Base-by-base conservation (phyloP, 2,888 invertebrate species). In the Charanyca ferruginea region DNA sequence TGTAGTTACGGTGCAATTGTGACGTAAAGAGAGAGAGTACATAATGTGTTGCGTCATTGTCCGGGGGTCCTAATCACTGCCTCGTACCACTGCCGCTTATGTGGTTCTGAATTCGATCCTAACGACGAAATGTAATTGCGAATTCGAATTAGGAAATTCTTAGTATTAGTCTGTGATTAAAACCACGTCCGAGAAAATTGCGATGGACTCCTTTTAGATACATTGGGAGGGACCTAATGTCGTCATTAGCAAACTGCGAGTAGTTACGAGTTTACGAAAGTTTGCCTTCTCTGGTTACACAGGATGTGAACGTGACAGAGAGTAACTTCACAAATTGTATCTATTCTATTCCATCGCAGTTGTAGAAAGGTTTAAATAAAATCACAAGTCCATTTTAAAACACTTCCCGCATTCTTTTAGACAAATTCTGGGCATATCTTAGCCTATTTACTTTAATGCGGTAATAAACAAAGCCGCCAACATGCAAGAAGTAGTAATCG, bases 111-210 rank as follows among this genome's bases (percentile, higher is more conserved):
- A 77, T 64, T 64, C 77, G 72, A 77, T 64, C 59, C 42, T 55
- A 58, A 54, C 28, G 47, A 52, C 47, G 45, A 59, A 73, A 64
- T 77, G 72, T 77, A 73, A 73, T 77, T 71, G 58, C 61, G 52
- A 73, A 76, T 75, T 61, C 61, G 61, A 69, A 61, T 75, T 75
- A 61, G 55, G 72, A 73, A 77, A 77, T 71, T 72, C 77, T 51
- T 72, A 52, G 72, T 64, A 64, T 71, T 71, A 54, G 58, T 38
- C 54, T 53, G 72, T 64, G 51, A 73, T 77, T 71, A 73, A 54
- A 44, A 59, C 72, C 52, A 55, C 42, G 42, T 16, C 25, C 51
- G 49, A 55, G 51, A 44, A 59, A 72, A 69, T 48, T 11, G 61
- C 77, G 25, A 62, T 62, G 57, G 54, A 42, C 53, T 49, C 53